Evolutionary conservation across 2,113 vertebrate genomes (phyloP), one percentile per base, ranked within the genome.

Genomic region (Herpailurus yagouaroundi): DNA sequence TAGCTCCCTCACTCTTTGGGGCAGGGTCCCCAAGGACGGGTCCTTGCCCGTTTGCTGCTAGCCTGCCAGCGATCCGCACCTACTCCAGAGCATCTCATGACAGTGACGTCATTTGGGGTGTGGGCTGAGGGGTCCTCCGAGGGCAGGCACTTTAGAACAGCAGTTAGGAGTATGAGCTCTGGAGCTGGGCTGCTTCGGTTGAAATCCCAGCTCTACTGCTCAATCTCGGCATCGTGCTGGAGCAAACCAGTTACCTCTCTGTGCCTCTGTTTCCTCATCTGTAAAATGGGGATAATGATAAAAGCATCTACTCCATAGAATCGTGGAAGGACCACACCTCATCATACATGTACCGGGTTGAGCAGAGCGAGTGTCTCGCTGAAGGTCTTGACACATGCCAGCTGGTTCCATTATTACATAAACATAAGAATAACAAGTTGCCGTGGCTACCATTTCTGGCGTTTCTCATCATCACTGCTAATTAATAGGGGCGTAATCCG

Each of bases 251-350:
- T 45, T 25, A 6, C 5, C 18, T 55, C 60, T 69, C 29, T 69
- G 55, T 73, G 76, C 50, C 87, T 82, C 82, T 41, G 23, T 68
- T 60, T 68, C n/a, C 50, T n/a, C 57, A 45, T 91, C 81, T 91
- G 10, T 64, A 66, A 41, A 89, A 41, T 29, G 52, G 71, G 41
- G 36, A 9, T 36, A 41, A 55, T 94, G 8, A 50, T 36, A 45
- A 45, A 45, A 60, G 36, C 55, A 38, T 55, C 36, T 50, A 50
- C 55, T 63, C 4, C 29, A 19, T 50, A 38, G 57, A 89, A 73
- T 50, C 66, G 5, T 3, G 71, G 29, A 80, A 89, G 71, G 36
- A 38, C 29, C 29, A 55, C 64, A 48, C 45, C 2, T 71, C 13
- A 1, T 48, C 66, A 41, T 80, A 19, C 14, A 21, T 1, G 19